phyloP scores from a whole-genome alignment of 2,888 invertebrate genomes.

The Homarus gammarus region DNA sequence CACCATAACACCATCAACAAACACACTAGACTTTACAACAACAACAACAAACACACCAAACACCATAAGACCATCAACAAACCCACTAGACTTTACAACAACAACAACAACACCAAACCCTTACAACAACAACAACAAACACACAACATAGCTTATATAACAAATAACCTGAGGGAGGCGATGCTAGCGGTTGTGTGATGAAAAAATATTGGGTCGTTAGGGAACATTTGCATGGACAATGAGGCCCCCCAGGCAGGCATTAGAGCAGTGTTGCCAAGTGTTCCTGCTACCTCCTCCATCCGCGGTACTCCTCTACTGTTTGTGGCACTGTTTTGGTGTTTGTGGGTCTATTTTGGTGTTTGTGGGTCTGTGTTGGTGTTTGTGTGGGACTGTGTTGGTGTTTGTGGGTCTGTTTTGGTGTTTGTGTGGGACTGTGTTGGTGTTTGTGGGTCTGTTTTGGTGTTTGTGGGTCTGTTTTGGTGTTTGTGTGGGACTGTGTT shows the following conservation, averaged over 20 bases:
- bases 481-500: not conserved
- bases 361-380: constrained; percentile 13
- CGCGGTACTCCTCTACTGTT: not conserved
- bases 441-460: constrained; percentile 19
- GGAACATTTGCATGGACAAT: constrained; percentile 62
- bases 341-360: not conserved
- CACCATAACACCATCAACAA: not conserved
- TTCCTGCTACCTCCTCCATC: not conserved
- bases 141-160: constrained; percentile 3
- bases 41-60: too few relatives aligned
- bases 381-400: too few relatives aligned
- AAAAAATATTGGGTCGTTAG: constrained; percentile 63
- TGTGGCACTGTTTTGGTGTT: not conserved
- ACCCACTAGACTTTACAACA: too few relatives aligned
- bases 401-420: constrained; percentile 23
- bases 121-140: too few relatives aligned
- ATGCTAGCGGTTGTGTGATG: constrained; percentile 57
- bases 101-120: too few relatives aligned
- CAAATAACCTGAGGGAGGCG: constrained; percentile 32
- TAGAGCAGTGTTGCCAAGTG: constrained; percentile 34
- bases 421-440: constrained; percentile 22
- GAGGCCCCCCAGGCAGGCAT: constrained; percentile 37
- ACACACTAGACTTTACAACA: not conserved
- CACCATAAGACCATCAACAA: not conserved
- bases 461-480: constrained; percentile 14